Percentiles rank a stretch among this genome's conserved stretches.
These are phyloP conservation scores for Otolemur garnettii DNA, from an alignment of 2,113 vertebrate species.

Conservation along the genomic window DNA sequence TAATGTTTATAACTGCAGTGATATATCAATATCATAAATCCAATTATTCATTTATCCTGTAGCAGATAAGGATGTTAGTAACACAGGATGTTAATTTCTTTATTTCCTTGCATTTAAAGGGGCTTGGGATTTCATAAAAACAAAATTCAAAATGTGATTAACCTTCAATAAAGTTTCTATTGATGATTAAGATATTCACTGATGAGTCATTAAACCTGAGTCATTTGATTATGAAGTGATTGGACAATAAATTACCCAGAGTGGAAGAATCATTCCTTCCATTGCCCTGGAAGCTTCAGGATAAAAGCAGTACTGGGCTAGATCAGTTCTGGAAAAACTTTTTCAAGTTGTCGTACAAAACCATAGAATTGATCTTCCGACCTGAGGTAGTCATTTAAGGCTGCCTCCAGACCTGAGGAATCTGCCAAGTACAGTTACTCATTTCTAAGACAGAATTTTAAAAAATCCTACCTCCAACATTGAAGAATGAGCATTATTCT, in stretches of 20 bases:
- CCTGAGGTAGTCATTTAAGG: neutral
- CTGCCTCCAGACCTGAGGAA: neutral
- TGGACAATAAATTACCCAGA: neutral
- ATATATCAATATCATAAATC: neutral
- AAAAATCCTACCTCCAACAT: neutral
- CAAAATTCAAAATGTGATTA: neutral
- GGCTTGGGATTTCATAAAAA: neutral
- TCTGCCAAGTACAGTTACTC: neutral
- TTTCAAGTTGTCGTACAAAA: slow-evolving; percentile 21
- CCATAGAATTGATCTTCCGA: neutral
- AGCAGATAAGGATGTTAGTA: neutral
- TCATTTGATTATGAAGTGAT: neutral
- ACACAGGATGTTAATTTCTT: neutral
- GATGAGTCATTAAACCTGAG: neutral
- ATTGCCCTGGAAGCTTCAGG: neutral
- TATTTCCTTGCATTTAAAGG: neutral
- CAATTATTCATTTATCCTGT: neutral
- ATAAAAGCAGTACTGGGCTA: neutral
- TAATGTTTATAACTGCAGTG: neutral
- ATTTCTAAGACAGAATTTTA: slow-evolving; percentile 22
- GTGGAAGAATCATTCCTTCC: neutral
- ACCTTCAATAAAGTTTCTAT: neutral
- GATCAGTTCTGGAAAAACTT: neutral
- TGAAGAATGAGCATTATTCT: neutral
- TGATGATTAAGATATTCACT: neutral